Base-by-base conservation (phyloP, 2,797 vertebrate species). In the Siniperca undulata region DNA sequence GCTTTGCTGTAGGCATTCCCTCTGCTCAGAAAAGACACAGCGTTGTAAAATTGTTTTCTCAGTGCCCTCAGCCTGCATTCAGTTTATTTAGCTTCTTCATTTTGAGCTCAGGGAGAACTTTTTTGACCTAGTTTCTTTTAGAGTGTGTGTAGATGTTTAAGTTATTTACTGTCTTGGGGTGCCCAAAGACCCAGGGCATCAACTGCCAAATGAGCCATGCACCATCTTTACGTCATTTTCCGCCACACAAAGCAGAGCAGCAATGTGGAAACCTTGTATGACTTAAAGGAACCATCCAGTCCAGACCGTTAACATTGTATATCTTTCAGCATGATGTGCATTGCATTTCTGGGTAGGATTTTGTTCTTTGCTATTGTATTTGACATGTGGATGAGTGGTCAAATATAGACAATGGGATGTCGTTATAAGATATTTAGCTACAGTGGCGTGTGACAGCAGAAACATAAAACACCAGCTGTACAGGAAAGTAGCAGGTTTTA, bases 81-180 rank as follows among this genome's bases (percentile, higher is more conserved):
- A 40, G 5, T 64, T 59, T 22, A 48, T 70, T 52, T 59, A 34
- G 14, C 5, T 1, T 70, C 53, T 46, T 73, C 22, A 30, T 74
- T 74, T 83, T 68, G 52, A 81, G 70, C 75, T 91, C 75, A 74
- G 85, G 84, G 71, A 82, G 53, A 82, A 70, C 40, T n/a, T 75
- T 67, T 79, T 46, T 56, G n/a, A 74, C 3, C 11, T 42, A 36
- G 59, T 58, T 70, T 73, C 12, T 72, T 74, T 42, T 12, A 68
- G 53, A 24, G 56, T 44, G 53, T 61, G 64, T 77, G 12, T 73
- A 36, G 48, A 53, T 84, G 22, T 78, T 66, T 78, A 44, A 73
- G 16, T 44, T 68, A 71, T 82, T 77, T 50, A 70, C 24, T 67
- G 40, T 81, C 59, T 52, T 34, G 13, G 48, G 55, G 55, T 71